These are phyloP conservation scores for Charina bottae DNA, from an alignment of 2,113 vertebrate species.

Conservation along the genomic window DNA sequence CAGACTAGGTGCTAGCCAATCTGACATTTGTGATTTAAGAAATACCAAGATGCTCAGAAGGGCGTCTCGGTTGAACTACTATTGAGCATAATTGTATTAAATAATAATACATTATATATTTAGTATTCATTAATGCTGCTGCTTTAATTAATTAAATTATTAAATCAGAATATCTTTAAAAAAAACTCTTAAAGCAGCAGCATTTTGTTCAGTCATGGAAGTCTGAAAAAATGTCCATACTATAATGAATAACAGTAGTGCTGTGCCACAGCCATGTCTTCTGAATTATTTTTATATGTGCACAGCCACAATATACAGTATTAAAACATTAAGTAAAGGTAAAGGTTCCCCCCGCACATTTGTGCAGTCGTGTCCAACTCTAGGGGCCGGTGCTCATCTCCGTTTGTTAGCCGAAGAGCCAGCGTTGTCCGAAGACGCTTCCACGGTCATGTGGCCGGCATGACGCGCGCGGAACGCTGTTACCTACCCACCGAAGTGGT, in stretches of 20 bases:
- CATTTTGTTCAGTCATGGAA: not conserved
- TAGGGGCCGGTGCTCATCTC: no score
- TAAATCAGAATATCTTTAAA: not conserved
- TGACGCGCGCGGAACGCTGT: no score
- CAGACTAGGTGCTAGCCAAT: not conserved
- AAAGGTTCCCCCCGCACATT: no score
- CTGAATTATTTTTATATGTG: not conserved
- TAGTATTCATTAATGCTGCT: not conserved
- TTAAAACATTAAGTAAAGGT: no score
- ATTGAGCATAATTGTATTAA: not conserved
- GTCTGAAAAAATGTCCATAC: not conserved
- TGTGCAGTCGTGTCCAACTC: no score
- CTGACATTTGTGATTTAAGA: not conserved
- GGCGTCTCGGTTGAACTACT: not conserved
- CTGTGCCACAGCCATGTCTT: not conserved
- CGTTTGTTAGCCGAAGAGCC: no score
- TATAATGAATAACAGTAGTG: not conserved
- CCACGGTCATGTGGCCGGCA: no score
- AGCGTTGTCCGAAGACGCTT: no score
- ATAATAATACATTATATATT: not conserved
- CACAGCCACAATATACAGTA: not conserved
- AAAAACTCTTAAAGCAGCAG: not conserved
- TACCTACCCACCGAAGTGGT: no score
- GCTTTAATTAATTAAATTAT: not conserved
- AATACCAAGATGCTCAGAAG: not conserved